Percentiles rank a stretch among this genome's conserved stretches.
Evolutionary conservation across 2,888 invertebrate species (phyloP).

Genomic region (Calliphora vomitoria): DNA sequence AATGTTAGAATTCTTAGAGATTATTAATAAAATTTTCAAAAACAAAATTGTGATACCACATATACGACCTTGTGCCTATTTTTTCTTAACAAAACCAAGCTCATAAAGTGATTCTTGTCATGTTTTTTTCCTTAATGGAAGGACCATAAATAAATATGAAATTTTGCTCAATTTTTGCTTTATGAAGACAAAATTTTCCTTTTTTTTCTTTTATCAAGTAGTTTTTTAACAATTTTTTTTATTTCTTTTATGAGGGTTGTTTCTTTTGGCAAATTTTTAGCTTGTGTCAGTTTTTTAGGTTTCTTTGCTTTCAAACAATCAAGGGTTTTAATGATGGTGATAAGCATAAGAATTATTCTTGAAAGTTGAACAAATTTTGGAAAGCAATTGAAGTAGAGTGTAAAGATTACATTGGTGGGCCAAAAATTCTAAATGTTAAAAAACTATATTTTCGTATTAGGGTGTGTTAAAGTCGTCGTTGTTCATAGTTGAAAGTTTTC

Average conservation of each 20-base stretch:
- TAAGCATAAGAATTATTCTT: neutral
- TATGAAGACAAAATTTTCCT: neutral
- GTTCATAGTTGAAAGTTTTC: no score
- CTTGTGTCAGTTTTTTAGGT: no score
- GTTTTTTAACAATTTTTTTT: neutral
- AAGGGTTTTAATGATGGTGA: neutral
- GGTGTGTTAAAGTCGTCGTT: no score
- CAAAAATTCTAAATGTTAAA: no score
- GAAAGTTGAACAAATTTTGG: no score
- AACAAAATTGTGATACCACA: no score
- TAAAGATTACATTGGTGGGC: no score
- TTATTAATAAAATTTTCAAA: no score
- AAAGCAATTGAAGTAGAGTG: neutral
- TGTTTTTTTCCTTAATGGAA: conserved; percentile 34
- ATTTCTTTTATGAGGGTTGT: neutral
- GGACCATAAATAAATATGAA: neutral
- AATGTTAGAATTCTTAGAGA: no score
- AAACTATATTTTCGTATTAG: no score
- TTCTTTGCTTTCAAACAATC: neutral
- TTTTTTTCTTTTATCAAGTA: neutral
- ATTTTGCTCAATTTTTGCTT: neutral
- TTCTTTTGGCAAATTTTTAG: neutral
- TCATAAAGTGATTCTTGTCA: conserved; percentile 27
- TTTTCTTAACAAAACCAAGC: neutral
- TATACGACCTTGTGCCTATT: no score